Evolutionary conservation across 2,797 vertebrate genomes (phyloP), one percentile per base, ranked within the genome.

Genomic region (Rallus crepitans): DNA sequence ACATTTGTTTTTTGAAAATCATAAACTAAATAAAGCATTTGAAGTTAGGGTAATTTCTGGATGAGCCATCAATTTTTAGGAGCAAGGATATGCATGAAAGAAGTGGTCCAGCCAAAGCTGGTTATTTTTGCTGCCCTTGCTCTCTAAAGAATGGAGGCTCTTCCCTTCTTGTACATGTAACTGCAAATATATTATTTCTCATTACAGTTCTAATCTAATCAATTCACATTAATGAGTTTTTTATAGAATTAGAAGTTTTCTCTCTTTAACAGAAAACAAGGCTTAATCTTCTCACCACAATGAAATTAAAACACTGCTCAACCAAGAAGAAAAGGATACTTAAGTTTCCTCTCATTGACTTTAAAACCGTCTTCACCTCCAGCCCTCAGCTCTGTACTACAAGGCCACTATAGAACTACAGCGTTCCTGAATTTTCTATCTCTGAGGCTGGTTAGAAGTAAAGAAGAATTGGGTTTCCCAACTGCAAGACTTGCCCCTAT

Each of bases 121-220:
- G 42, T 28, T 77, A 53, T 91, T 72, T 84, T 66, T 57, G 42
- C 66, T 87, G 73, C 42, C 33, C 24, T 87, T 65, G 57, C 39
- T n/a, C 65, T 56, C 40, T 25, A 48, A 91, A 65, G n/a, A 65
- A 77, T 15, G 20, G 42, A 75, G 52, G 28, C 19, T 71, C 30
- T 61, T 77, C 77, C 28, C n/a, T 57, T 73, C 73, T 70, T 77
- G 42, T 42, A 57, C 21, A 50, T 45, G 27, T 45, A 89, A 59
- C 42, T 28, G 33, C 39, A 63, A 87, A 73, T 57, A 45, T 25
- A 83, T 50, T 87, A 57, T 66, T 90, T 77, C 61, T 91, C 82
- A 75, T 68, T 66, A 50, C 8, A 65, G 33, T 66, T 75, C 48
- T 71, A 79, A 61, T 78, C 61, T 69, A 87, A 65, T 72, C 24